phyloP scores from a whole-genome alignment of 2,888 invertebrate genomes.

The Drosophila helvetica region DNA sequence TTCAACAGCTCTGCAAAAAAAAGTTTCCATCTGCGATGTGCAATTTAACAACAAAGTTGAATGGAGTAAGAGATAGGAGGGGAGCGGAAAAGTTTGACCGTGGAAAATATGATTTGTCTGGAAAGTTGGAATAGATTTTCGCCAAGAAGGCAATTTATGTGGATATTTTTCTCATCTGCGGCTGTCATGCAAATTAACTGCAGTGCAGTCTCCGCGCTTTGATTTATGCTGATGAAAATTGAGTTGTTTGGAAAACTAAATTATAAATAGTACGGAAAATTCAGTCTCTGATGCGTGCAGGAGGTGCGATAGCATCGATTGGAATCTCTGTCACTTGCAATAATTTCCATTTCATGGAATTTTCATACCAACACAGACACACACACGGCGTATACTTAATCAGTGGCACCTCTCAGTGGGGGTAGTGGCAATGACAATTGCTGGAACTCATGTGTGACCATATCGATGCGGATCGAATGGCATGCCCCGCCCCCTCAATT shows the following conservation, averaged over 20 bases:
- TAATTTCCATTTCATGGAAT: constrained; percentile 26
- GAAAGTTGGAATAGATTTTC: constrained; percentile 42
- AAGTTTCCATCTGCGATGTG: constrained; percentile 15
- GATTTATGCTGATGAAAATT: constrained; percentile 42
- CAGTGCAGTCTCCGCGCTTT: constrained; percentile 8
- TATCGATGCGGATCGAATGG: constrained; percentile 27
- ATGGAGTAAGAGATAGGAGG: too few species aligned
- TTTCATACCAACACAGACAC: constrained; percentile 15
- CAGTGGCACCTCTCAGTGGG: constrained; percentile 9
- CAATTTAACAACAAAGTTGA: constrained; percentile 10
- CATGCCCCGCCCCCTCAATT: constrained; percentile 46
- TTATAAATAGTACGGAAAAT: not conserved
- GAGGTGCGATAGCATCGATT: constrained; percentile 8
- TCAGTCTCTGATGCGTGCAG: not conserved
- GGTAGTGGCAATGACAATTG: constrained; percentile 6
- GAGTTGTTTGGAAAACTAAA: constrained; percentile 15
- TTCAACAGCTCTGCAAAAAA: constrained; percentile 2
- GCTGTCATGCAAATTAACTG: constrained; percentile 27
- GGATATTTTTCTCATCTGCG: not conserved
- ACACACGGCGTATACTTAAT: constrained; percentile 37
- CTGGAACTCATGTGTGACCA: constrained; percentile 4
- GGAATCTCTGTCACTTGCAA: not conserved
- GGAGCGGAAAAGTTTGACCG: constrained; percentile 26
- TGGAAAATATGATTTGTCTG: constrained; percentile 42
- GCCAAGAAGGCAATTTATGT: constrained; percentile 18